Evolutionary conservation across 2,797 vertebrate species (phyloP).

Genomic region (Cuniculus paca): DNA sequence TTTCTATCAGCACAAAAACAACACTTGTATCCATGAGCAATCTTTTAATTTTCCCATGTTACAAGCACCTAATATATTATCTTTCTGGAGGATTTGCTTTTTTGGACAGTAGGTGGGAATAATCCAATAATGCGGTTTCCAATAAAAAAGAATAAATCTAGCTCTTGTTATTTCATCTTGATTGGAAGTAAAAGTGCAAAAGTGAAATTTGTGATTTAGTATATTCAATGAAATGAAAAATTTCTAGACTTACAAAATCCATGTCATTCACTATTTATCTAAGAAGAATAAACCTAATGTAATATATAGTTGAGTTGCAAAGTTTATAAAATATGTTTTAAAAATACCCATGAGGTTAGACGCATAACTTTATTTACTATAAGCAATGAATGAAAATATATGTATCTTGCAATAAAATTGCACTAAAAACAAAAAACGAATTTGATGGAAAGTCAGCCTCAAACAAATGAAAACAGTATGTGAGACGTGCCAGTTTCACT

Average conservation of each 20-base stretch:
- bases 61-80: background rate
- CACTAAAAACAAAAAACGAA: background rate
- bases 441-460: background rate
- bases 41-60: background rate
- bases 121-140: background rate
- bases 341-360: background rate
- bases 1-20: background rate
- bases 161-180: background rate
- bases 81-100: background rate
- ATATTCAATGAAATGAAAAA: background rate
- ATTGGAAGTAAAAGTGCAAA: background rate
- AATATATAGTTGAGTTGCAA: constrained; percentile 7
- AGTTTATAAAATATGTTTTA: constrained; percentile 20
- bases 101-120: background rate
- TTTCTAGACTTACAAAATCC: background rate
- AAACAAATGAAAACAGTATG: background rate
- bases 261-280: background rate
- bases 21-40: background rate
- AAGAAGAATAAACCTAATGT: background rate
- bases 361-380: background rate
- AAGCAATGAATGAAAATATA: constrained; percentile 12
- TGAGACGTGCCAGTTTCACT: background rate
- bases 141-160: background rate
- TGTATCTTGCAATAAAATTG: constrained; percentile 1
- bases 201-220: background rate